These are phyloP conservation scores for Trachelus iudaicus DNA, from an alignment of 2,888 invertebrate genomes.

Conservation along the genomic window DNA sequence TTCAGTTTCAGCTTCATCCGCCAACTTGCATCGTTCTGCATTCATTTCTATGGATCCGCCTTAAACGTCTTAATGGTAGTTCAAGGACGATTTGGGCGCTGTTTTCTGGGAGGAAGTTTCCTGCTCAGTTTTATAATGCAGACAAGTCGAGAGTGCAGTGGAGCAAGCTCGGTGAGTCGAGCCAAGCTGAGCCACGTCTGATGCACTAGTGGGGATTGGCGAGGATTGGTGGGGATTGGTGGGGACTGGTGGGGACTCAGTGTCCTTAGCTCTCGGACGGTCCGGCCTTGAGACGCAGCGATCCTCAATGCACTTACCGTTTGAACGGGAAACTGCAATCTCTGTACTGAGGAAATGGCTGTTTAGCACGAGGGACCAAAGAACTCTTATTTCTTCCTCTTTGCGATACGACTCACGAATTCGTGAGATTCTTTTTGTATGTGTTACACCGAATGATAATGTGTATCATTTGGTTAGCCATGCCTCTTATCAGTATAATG, in stretches of 20 bases:
- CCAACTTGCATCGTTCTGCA: neutral
- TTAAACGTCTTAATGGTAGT: neutral
- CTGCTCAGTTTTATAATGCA: conserved; percentile 1
- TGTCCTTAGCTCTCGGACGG: conserved; percentile 59
- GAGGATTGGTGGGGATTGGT: neutral
- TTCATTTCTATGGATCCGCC: neutral
- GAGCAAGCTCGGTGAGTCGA: conserved; percentile 2
- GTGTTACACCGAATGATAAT: neutral
- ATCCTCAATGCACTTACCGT: conserved; percentile 55
- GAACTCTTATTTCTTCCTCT: neutral
- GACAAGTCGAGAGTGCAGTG: conserved; percentile 3
- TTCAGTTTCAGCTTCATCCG: neutral
- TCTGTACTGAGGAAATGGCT: neutral
- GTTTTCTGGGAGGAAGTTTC: neutral
- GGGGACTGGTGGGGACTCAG: conserved; percentile 43
- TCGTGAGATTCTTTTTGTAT: neutral
- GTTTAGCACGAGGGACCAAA: neutral
- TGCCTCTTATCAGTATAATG: neutral
- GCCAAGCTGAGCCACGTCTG: neutral
- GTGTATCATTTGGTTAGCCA: neutral
- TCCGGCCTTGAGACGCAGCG: conserved; percentile 64
- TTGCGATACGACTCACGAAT: neutral
- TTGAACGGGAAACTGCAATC: conserved; percentile 2
- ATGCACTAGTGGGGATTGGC: neutral
- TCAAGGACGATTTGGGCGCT: neutral